phyloP scores from a whole-genome alignment of 2,888 invertebrate species.

The Drosophila infuscata region DNA sequence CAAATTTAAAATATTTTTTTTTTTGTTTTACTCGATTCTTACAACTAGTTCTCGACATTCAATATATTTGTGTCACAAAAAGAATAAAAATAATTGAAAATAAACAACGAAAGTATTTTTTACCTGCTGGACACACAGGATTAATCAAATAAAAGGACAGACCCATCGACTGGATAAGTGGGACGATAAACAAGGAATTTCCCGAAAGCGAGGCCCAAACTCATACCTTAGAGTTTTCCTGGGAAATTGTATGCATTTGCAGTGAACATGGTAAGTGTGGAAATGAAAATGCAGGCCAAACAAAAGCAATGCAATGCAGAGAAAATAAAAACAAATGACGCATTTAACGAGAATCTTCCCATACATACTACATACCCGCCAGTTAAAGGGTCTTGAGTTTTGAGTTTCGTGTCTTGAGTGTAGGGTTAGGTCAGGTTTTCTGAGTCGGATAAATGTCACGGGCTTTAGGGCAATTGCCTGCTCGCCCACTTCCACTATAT shows the following conservation, averaged over 20 bases:
- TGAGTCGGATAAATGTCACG: conserved; percentile 32
- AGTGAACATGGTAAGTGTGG: conserved; percentile 60
- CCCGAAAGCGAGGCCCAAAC: conserved; percentile 15
- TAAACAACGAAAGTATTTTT: conserved; percentile 12
- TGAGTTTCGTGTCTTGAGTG: conserved; percentile 6
- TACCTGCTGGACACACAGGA: conserved; percentile 44
- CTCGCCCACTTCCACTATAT: conserved; percentile 26
- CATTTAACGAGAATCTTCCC: conserved; percentile 52
- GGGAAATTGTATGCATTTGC: conserved; percentile 54
- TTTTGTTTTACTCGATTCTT: not conserved
- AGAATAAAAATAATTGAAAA: not conserved
- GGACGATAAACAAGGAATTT: conserved; percentile 3
- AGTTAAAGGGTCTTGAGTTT: not conserved
- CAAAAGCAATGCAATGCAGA: conserved; percentile 16
- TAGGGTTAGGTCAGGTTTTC: conserved; percentile 47
- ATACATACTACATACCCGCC: not conserved
- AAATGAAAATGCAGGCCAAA: conserved; percentile 18
- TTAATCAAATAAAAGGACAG: conserved; percentile 32
- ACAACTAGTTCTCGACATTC: conserved; percentile 5
- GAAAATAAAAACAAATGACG: conserved; percentile 17
- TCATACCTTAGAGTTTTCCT: conserved; percentile 39
- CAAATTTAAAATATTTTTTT: conserved; percentile 3
- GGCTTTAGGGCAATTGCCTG: conserved; percentile 12
- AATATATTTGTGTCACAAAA: not conserved
- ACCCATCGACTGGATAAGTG: conserved; percentile 19